Base-by-base conservation (phyloP, 2,797 vertebrate species). In the Merluccius polli region DNA sequence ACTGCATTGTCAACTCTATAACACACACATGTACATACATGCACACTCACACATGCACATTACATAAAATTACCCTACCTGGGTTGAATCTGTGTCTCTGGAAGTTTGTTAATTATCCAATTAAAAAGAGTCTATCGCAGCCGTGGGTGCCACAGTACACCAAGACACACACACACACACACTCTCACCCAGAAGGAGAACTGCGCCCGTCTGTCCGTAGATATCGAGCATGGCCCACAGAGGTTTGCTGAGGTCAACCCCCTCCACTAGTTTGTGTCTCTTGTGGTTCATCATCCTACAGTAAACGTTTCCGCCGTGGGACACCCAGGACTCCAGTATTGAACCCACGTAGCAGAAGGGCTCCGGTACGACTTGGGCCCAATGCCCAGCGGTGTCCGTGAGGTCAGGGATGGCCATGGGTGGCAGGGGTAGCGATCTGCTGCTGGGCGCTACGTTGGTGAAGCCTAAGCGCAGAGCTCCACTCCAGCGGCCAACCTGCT, bases 221-320 rank as follows among this genome's bases (percentile, higher is more conserved):
- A 96, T 30, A 13, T 97, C 95, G 18, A 96, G 87, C 82, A 97
- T 87, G 1, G 93, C 94, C 95, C 95, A 97, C 70, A 95, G 88
- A 0, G 92, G 94, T 32, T 32, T 15, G 0, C 72, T 75, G 63
- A 90, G 0, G 11, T 89, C 81, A 75, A 95, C 78, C 0, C 83
- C 81, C 0, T 8, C 10, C 3, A 84, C 70, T 7, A 94, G 65
- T 71, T 82, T 77, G 0, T 3, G 8, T 1, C 30, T 24, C 1
- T 8, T 16, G 0, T 9, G 24, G 0, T 68, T 52, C 27, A 81
- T 81, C 13, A 30, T 76, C 15, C 2, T 29, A 24, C 86, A 52
- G 0, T 80, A 86, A 1, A 96, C 8, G 0, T 0, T n/a, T 35
- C 95, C 95, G 0, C 12, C 0, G 0, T 0, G 0, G 59, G 87